Percentiles rank a stretch among this genome's conserved stretches.
Evolutionary conservation across 2,797 vertebrate species (phyloP).

Genomic region (Diglossa cyanea): DNA sequence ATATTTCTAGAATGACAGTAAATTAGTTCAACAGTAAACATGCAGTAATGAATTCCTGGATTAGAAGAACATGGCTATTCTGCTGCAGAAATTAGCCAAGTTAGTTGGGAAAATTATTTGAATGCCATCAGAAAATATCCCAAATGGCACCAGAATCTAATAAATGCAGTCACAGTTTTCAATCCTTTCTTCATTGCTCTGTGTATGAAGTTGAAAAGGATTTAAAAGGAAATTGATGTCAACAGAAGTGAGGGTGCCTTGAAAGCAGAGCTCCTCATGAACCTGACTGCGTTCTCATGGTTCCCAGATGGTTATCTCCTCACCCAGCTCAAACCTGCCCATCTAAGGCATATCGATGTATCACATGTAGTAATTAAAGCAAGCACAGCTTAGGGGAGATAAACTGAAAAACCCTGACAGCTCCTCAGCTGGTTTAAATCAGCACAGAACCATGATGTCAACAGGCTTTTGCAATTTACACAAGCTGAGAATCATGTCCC

Average conservation of each 20-base stretch:
- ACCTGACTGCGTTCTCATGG: neutral
- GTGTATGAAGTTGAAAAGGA: neutral
- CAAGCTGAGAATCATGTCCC: neutral
- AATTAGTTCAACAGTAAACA: conserved; percentile 49
- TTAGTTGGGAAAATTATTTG: conserved; percentile 10
- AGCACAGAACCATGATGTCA: neutral
- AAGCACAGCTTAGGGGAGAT: neutral
- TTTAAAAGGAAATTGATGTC: neutral
- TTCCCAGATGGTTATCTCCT: neutral
- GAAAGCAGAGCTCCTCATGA: neutral
- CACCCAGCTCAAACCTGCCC: neutral
- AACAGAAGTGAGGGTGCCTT: neutral
- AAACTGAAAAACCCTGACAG: neutral
- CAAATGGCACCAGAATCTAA: neutral
- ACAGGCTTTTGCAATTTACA: neutral
- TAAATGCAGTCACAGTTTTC: neutral
- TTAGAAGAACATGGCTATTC: neutral
- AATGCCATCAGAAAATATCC: neutral
- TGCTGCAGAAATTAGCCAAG: neutral
- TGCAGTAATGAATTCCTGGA: neutral
- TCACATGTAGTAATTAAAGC: neutral
- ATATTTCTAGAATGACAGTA: conserved; percentile 29
- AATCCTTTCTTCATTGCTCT: neutral
- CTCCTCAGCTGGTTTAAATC: neutral
- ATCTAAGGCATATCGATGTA: neutral